Evolutionary conservation across 2,113 vertebrate genomes (phyloP).

Genomic region (Chloropsis hardwickii): DNA sequence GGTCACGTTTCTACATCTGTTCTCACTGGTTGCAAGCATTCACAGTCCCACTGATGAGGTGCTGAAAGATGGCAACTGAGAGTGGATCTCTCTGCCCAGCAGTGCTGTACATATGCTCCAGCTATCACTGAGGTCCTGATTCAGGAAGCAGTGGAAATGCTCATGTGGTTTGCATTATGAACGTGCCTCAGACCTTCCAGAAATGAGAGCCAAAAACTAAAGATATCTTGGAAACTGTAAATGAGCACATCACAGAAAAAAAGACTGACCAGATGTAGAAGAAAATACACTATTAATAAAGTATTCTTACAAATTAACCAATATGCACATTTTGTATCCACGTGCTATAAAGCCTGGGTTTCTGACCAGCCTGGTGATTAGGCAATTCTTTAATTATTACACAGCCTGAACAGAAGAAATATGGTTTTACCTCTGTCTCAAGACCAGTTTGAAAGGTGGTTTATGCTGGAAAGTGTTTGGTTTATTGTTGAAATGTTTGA

Average conservation of each 20-base stretch:
- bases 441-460: not conserved
- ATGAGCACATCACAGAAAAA: not conserved
- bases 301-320: not conserved
- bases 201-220: slow-evolving; percentile 37
- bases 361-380: not conserved
- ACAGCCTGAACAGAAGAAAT: not conserved
- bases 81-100: not conserved
- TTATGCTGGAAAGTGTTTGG: not conserved
- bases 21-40: not conserved
- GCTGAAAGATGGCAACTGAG: not conserved
- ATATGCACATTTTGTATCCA: not conserved
- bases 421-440: not conserved
- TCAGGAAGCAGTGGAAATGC: not conserved
- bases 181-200: slow-evolving; percentile 47
- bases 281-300: not conserved
- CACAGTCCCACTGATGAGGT: not conserved
- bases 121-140: not conserved
- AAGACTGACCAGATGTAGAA: slow-evolving; percentile 26
- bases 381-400: not conserved
- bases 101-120: not conserved
- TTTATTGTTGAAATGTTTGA: not conserved
- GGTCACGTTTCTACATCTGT: not conserved
- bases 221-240: slow-evolving; percentile 48
- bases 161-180: slow-evolving; percentile 55
- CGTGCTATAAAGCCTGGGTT: not conserved